phyloP scores from a whole-genome alignment of 2,113 vertebrate species.

The Erythrolamprus reginae region DNA sequence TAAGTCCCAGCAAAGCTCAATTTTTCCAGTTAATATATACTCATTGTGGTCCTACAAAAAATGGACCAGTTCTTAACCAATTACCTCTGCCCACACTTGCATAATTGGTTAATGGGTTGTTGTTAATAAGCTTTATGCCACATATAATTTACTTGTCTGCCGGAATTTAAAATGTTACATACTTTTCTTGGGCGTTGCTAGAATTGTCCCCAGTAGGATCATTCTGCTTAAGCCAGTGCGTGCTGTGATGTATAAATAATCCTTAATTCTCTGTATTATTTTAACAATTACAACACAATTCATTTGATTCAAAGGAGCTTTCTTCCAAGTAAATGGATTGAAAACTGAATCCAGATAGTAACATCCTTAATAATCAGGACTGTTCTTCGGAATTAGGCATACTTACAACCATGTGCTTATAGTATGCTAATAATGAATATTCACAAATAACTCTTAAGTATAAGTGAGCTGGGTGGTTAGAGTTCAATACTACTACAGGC shows the following conservation, averaged over 20 bases:
- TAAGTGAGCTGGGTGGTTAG: background rate
- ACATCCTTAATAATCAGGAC: background rate
- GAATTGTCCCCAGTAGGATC: background rate
- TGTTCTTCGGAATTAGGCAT: background rate
- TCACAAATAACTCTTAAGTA: background rate
- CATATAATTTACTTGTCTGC: background rate
- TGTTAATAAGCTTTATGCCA: background rate
- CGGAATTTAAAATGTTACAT: background rate
- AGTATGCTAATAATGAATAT: background rate
- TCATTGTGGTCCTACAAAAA: background rate
- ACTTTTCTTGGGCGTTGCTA: background rate
- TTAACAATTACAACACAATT: background rate
- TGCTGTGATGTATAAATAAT: background rate
- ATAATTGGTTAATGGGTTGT: background rate
- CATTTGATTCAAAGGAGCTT: background rate
- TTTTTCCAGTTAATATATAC: background rate
- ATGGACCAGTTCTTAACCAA: background rate
- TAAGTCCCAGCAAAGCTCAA: background rate
- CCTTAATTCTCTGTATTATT: background rate
- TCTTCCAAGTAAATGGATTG: background rate
- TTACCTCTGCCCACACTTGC: background rate
- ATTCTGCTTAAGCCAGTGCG: background rate
- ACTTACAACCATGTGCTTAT: background rate
- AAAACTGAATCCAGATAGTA: background rate
- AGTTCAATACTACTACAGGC: too few relatives aligned